These are phyloP conservation scores for Apis laboriosa DNA, from an alignment of 1,140 invertebrate genomes.

Conservation along the genomic window DNA sequence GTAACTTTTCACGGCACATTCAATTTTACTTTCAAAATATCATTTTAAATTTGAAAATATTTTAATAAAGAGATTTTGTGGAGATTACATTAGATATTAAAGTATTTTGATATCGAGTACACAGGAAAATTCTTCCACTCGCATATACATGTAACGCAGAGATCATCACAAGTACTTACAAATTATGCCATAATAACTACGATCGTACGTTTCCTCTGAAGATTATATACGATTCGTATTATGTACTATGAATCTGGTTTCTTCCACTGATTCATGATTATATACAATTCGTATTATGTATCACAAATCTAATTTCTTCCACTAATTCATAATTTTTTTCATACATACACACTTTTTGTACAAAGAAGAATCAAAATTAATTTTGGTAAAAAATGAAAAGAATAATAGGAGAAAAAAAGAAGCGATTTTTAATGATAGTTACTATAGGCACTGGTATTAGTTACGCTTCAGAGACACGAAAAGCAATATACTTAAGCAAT, in stretches of 20 bases:
- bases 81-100: background rate
- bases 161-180: background rate
- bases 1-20: no score
- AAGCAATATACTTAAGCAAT: background rate
- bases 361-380: background rate
- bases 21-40: background rate
- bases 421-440: background rate
- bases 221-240: background rate
- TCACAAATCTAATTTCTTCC: no score
- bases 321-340: no score
- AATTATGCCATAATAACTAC: slow-evolving; percentile 29
- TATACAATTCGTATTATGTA: no score
- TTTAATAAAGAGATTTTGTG: background rate
- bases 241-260: background rate
- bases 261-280: background rate
- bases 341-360: background rate
- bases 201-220: slow-evolving; percentile 37
- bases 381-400: background rate
- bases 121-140: background rate
- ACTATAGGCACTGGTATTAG: background rate
- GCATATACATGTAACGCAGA: slow-evolving; percentile 10
- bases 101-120: background rate
- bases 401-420: background rate
- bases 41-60: background rate
- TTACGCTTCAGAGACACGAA: slow-evolving; percentile 13